Evolutionary conservation across 2,888 invertebrate genomes (phyloP).

Genomic region (Eupeodes latifasciatus): DNA sequence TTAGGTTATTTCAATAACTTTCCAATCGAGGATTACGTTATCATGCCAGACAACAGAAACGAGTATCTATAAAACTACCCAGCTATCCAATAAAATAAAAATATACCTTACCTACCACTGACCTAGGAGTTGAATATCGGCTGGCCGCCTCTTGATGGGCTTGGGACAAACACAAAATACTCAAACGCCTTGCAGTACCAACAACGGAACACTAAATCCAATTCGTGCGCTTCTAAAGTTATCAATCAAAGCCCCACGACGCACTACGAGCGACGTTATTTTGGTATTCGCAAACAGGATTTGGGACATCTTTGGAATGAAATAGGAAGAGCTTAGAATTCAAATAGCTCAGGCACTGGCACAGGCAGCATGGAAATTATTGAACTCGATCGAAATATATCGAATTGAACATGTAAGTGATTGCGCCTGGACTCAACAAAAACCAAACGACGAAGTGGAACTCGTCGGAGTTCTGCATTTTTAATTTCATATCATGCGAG

Average conservation of each 20-base stretch:
- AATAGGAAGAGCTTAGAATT: conserved; percentile 10
- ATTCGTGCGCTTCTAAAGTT: conserved; percentile 29
- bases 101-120: background rate
- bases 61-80: background rate
- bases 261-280: background rate
- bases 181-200: background rate
- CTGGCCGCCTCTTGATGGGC: background rate
- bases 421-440: conserved; percentile 4
- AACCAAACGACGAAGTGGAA: conserved; percentile 15
- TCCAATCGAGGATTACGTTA: conserved; percentile 68
- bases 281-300: conserved; percentile 32
- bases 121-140: background rate
- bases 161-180: background rate
- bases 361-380: conserved; percentile 30
- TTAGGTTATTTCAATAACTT: conserved; percentile 42
- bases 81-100: background rate
- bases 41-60: conserved; percentile 41
- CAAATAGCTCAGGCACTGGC: background rate
- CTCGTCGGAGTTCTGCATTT: conserved; percentile 42
- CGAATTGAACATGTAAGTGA: conserved; percentile 11
- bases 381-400: conserved; percentile 24
- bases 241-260: conserved; percentile 57
- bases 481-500: conserved; percentile 56
- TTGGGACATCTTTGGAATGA: conserved; percentile 17
- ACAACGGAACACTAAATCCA: background rate